Evolutionary conservation across 1,140 invertebrate genomes (phyloP), one percentile per base, ranked within the genome.

Genomic region (Drosophila sucinea): DNA sequence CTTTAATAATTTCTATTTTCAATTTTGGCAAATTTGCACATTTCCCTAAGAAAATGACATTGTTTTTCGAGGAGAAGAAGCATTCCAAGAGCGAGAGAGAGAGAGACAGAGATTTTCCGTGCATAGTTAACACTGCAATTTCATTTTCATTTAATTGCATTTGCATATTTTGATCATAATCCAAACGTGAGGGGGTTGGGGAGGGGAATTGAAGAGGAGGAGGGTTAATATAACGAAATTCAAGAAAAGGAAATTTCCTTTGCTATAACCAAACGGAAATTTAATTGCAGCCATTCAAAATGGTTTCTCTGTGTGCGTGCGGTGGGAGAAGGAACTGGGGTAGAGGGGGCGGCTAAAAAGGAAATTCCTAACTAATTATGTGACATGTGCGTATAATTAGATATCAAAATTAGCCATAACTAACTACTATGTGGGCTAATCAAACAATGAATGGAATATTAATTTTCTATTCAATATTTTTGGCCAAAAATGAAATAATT

Each of bases 81-180:
- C 30, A 30, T 30, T 30, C 30, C 30, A 30, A 30, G 30, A 38
- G 10, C 3, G 11, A 10, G 10, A 38, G 35, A 11, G 33, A 35
- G 33, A 35, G 33, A 35, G 35, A 74, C 7, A 51, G 44, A 51
- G 44, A 51, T 51, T 51, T 51, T 51, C 44, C 44, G 44, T 51
- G 44, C 44, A 51, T 27, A 51, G 44, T 51, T 51, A 51, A 51
- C 44, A 51, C 44, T 27, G 44, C 44, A 51, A 51, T 51, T 51
- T 51, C 44, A 78, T 73, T 86, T 71, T 56, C 62, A 63, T 82
- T 69, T 86, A 86, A 86, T 86, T 86, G 83, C 83, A 86, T 86
- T 86, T 89, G 83, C 83, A 86, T 86, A 86, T 86, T 86, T 87
- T 86, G 83, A 86, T 89, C 79, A 87, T 86, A 79, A 87, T 69